Evolutionary conservation across 1,140 invertebrate species (phyloP), one percentile per base, ranked within the genome.

Genomic region (Lepidurus packardi): DNA sequence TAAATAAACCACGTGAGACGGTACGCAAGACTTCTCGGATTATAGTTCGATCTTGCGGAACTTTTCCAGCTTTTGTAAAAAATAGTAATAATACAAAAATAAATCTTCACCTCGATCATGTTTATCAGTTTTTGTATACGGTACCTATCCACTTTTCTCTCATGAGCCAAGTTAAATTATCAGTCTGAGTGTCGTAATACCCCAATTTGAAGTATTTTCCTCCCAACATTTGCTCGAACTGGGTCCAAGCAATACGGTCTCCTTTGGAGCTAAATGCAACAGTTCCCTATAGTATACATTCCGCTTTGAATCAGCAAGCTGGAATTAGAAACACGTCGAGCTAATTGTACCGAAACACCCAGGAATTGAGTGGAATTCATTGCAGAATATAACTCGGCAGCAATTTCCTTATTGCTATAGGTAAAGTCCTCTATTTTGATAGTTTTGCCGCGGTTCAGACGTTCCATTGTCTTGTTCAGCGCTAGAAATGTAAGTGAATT

Each of bases 291-390:
- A 84, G 16, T 73, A 8, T 8, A 11, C n/a, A 75, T 75, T 75
- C 34, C 74, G 16, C n/a, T 24, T 73, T 73, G 24, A 73, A 5
- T 75, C 24, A n/a, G n/a, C 53, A 65, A 75, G 11, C 41, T 34
- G 16, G 24, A 47, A 34, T 3, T 3, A 80, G 25, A 74, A 21
- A 75, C 44, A 53, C 44, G 42, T 65, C 74, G 9, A 79, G 74
- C 73, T 78, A 80, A 74, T 88, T 92, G 89, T 87, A 98, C 97
- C 81, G 98, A 99, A 76, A 99, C 95, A 47, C 98, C 98, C 24
- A 97, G 88, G 85, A 99, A 99, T 82, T 96, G 93, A 3, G 97
- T 99, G 11, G 93, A 94, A 87, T 98, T 98, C 87, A 99, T 97
- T 9, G 97, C 96, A 75, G 94, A 92, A 86, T 98, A 98, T 81